phyloP scores from a whole-genome alignment of 1,140 invertebrate species.

The Drosophila simulans region DNA sequence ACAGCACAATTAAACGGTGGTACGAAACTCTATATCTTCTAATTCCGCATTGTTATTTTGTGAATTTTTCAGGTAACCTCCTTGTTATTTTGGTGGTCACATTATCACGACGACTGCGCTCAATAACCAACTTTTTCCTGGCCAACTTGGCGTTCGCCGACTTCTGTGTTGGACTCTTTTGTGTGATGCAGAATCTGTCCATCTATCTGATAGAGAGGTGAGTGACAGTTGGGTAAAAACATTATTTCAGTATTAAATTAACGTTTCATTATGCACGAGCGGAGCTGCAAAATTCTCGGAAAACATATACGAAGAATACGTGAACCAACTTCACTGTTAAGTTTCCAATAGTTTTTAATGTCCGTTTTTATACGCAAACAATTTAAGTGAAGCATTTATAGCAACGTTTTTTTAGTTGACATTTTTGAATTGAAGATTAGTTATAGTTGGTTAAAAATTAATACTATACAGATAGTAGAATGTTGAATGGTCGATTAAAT shows the following conservation, averaged over 20 bases:
- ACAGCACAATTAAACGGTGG: background rate
- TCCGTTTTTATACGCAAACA: no score
- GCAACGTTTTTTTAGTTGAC: no score
- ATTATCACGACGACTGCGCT: conserved; percentile 90
- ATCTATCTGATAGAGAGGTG: conserved; percentile 90
- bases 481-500: no score
- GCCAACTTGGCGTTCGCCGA: conserved; percentile 93
- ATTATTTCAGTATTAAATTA: conserved; percentile 15
- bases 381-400: no score
- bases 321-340: background rate
- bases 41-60: conserved; percentile 1
- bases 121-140: conserved; percentile 94
- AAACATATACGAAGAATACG: background rate
- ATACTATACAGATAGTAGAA: no score
- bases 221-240: conserved; percentile 56
- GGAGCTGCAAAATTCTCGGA: conserved; percentile 1
- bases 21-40: background rate
- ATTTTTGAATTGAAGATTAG: no score
- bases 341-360: no score
- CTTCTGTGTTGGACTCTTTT: conserved; percentile 93
- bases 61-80: conserved; percentile 89
- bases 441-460: no score
- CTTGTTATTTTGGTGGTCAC: conserved; percentile 93
- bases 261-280: conserved; percentile 13
- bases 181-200: conserved; percentile 92